These are phyloP conservation scores for Lepidonotus clava DNA, from an alignment of 2,888 invertebrate species.

Conservation along the genomic window DNA sequence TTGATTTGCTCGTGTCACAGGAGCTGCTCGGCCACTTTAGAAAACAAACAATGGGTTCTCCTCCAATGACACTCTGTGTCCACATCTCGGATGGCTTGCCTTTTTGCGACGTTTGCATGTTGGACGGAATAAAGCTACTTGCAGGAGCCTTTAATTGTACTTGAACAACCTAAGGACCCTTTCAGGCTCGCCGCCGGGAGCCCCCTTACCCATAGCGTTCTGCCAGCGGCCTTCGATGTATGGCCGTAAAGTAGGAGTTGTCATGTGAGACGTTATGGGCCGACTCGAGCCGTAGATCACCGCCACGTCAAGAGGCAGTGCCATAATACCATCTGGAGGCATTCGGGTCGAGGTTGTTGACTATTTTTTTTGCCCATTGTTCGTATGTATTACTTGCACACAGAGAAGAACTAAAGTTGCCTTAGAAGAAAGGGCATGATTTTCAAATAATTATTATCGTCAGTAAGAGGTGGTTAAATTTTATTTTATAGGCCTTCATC, in stretches of 20 bases:
- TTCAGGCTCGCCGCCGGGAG: not conserved
- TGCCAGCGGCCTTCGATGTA: not conserved
- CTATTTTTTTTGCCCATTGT: too few species aligned
- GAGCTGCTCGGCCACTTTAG: constrained; percentile 1
- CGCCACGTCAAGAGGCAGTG: too few species aligned
- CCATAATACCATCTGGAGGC: too few species aligned
- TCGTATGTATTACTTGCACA: too few species aligned
- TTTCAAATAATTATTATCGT: too few species aligned
- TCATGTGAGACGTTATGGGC: constrained; percentile 10
- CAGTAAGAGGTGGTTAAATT: too few species aligned
- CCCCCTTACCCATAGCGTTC: not conserved
- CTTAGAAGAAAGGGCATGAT: too few species aligned
- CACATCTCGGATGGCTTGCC: not conserved
- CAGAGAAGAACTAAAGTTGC: too few species aligned
- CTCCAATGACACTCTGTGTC: not conserved
- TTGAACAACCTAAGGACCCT: not conserved
- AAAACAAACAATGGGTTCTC: not conserved
- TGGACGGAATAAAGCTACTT: not conserved
- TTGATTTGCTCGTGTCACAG: not conserved
- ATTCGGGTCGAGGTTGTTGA: too few species aligned
- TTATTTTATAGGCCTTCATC: too few species aligned
- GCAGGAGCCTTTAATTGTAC: not conserved
- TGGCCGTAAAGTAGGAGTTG: constrained; percentile 1
- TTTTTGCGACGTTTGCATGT: not conserved
- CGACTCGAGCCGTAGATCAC: too few species aligned